These are phyloP conservation scores for Trisateles emortualis DNA, from an alignment of 2,888 invertebrate species.

Conservation along the genomic window DNA sequence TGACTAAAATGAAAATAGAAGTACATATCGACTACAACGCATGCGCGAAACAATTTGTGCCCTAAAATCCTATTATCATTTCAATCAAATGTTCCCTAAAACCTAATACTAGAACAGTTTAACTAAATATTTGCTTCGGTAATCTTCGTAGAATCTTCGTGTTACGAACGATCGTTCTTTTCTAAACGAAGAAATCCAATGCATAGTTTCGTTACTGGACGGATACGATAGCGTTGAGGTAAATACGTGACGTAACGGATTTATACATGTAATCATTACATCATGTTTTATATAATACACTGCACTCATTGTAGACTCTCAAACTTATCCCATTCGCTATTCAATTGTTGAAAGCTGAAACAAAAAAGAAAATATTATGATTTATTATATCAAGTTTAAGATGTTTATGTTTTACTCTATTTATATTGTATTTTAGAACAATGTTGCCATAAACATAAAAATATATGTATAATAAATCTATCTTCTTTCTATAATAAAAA, in stretches of 20 bases:
- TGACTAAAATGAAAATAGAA: constrained; percentile 86
- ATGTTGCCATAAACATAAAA: too few species aligned
- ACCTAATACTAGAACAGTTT: constrained; percentile 30
- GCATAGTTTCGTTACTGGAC: constrained; percentile 42
- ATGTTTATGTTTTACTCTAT: too few species aligned
- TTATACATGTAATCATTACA: constrained; percentile 42
- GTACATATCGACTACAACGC: constrained; percentile 53
- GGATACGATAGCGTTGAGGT: constrained; percentile 61
- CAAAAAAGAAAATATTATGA: constrained; percentile 24
- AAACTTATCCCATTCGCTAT: constrained; percentile 37
- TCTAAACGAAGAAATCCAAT: too few species aligned
- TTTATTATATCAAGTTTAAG: too few species aligned
- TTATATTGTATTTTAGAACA: too few species aligned
- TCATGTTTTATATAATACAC: constrained; percentile 49
- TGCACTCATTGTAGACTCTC: constrained; percentile 53
- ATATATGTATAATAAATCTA: too few species aligned
- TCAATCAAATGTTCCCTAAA: constrained; percentile 62
- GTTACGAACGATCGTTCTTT: background rate
- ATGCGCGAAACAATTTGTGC: constrained; percentile 54
- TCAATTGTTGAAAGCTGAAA: constrained; percentile 72
- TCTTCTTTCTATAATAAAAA: too few species aligned
- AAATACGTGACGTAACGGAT: constrained; percentile 41
- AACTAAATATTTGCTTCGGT: background rate
- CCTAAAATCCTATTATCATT: constrained; percentile 82
- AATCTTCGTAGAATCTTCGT: background rate